Conservation (phyloP, 2,113 vertebrate genomes). For the Austrofundulus limnaeus region DNA sequence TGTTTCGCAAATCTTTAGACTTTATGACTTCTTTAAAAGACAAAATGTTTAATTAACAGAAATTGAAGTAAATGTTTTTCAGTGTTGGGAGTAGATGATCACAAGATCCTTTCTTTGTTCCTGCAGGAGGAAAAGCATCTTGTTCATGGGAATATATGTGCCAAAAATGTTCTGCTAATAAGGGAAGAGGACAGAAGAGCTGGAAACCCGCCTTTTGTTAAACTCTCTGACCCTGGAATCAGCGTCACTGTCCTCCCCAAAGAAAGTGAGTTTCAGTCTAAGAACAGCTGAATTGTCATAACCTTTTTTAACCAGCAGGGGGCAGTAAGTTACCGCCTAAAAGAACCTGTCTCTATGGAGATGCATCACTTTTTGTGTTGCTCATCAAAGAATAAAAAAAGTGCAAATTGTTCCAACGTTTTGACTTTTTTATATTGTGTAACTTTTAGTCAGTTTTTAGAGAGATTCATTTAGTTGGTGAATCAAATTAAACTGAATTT, state of each 20-base stretch:
- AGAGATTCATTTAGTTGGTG: neutral
- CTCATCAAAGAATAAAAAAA: neutral
- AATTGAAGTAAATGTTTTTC: neutral
- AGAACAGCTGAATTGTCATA: neutral
- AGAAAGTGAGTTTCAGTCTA: slow-evolving; percentile 84
- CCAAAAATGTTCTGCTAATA: slow-evolving; percentile 93
- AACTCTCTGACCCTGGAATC: slow-evolving; percentile 94
- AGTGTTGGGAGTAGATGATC: too few relatives aligned
- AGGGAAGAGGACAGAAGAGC: slow-evolving; percentile 91
- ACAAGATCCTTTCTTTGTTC: neutral
- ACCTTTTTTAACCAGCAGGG: slow-evolving; percentile 21
- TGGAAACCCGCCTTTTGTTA: slow-evolving; percentile 93
- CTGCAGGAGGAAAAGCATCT: slow-evolving; percentile 91
- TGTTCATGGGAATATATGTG: slow-evolving; percentile 93
- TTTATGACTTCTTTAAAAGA: neutral
- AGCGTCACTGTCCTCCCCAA: slow-evolving; percentile 90
- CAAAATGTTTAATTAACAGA: neutral
- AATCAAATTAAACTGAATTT: neutral
- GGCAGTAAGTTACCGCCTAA: neutral
- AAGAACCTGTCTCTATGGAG: neutral
- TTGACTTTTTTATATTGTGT: neutral
- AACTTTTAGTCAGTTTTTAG: neutral
- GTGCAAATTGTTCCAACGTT: neutral
- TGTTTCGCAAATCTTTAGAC: neutral
- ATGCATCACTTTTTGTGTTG: neutral